These are phyloP conservation scores for Epinotia demarniana DNA, from an alignment of 2,888 invertebrate genomes.

Conservation along the genomic window DNA sequence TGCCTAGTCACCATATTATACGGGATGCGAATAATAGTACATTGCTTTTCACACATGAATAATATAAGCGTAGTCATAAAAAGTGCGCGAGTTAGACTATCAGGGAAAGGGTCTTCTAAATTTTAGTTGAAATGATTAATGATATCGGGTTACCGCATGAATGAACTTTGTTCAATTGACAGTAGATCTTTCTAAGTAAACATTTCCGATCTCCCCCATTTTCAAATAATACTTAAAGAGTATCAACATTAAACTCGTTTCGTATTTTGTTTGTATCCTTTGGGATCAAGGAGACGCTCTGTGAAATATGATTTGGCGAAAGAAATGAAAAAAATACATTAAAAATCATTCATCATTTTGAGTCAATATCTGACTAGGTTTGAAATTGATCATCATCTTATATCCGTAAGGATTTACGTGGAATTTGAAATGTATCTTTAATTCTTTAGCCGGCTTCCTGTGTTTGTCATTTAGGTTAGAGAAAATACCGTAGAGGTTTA, in stretches of 20 bases:
- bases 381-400: conserved; percentile 36
- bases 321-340: conserved; percentile 61
- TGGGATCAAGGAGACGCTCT: conserved; percentile 55
- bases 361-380: conserved; percentile 34
- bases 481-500: background rate
- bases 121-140: conserved; percentile 77
- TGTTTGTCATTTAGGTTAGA: background rate
- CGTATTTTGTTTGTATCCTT: conserved; percentile 65
- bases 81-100: conserved; percentile 37
- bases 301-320: conserved; percentile 51
- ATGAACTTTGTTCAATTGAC: conserved; percentile 76
- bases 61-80: conserved; percentile 29
- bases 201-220: conserved; percentile 67
- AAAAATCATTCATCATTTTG: conserved; percentile 50
- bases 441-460: background rate
- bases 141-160: conserved; percentile 69
- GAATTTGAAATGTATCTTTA: conserved; percentile 8
- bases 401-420: conserved; percentile 24
- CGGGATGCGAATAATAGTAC: conserved; percentile 23
- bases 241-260: conserved; percentile 60
- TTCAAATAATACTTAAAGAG: conserved; percentile 66
- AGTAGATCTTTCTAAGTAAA: conserved; percentile 67
- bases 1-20: conserved; percentile 29
- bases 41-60: conserved; percentile 35
- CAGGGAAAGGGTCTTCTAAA: conserved; percentile 53